Percentiles rank a stretch among this genome's conserved stretches.
phyloP scores from a whole-genome alignment of 2,797 vertebrate genomes.

The Phylloscopus collybita region DNA sequence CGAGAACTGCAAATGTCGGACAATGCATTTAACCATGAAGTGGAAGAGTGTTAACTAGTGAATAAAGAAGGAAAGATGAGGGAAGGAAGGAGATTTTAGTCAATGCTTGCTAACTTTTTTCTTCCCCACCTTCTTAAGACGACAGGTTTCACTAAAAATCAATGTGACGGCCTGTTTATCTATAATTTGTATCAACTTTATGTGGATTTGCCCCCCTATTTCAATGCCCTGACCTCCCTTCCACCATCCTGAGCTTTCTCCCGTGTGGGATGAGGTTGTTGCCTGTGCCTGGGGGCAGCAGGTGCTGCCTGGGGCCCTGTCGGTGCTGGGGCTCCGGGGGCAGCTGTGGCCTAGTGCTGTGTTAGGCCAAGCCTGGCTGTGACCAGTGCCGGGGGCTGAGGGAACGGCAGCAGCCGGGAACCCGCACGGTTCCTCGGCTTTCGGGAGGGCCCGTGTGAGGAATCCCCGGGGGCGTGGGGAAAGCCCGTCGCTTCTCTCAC shows the following conservation, averaged over 20 bases:
- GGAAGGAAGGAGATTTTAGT: neutral
- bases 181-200: neutral
- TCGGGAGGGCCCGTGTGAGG: neutral
- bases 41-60: neutral
- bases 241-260: neutral
- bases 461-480: neutral
- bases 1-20: neutral
- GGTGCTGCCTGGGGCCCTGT: neutral
- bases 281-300: neutral
- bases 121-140: neutral
- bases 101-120: neutral
- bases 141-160: neutral
- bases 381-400: neutral
- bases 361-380: neutral
- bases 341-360: neutral
- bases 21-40: neutral
- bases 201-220: rapidly evolving
- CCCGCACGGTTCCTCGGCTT: neutral
- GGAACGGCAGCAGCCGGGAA: neutral
- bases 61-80: neutral
- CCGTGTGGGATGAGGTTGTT: rapidly evolving
- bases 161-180: rapidly evolving
- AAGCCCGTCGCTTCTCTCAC: constrained; percentile 20
- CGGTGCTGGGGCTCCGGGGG: neutral
- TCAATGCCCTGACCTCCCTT: neutral